Percentiles rank a stretch among this genome's conserved stretches.
phyloP scores from a whole-genome alignment of 2,888 invertebrate species.

The Lasioglossum lativentre region DNA sequence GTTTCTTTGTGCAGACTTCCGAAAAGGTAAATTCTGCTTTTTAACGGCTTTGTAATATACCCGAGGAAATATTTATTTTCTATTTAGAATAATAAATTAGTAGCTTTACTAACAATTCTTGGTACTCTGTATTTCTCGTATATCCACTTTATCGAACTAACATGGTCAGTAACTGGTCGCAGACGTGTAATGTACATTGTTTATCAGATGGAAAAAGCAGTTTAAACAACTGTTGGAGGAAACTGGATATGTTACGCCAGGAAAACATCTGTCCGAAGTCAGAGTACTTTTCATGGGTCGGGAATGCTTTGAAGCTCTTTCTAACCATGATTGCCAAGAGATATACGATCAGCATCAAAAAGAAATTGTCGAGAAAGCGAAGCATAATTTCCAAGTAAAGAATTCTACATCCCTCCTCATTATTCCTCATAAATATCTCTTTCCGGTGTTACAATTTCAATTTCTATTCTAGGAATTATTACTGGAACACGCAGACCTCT shows the following conservation, averaged over 20 bases:
- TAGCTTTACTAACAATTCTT: constrained; percentile 48
- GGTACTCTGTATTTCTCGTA: constrained; percentile 18
- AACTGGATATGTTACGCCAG: constrained; percentile 97
- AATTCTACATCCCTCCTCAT: background rate
- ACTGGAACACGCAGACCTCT: constrained; percentile 96
- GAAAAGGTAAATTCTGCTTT: constrained; percentile 85
- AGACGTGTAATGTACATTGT: constrained; percentile 29
- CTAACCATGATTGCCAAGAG: constrained; percentile 95
- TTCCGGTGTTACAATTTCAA: background rate
- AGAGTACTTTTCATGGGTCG: constrained; percentile 96
- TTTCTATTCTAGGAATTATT: constrained; percentile 89
- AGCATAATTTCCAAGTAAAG: constrained; percentile 93
- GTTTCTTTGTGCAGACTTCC: constrained; percentile 86
- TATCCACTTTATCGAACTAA: background rate
- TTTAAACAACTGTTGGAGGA: constrained; percentile 97
- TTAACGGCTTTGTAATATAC: constrained; percentile 49
- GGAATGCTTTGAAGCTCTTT: constrained; percentile 96
- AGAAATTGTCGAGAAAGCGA: constrained; percentile 94
- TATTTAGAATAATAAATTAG: constrained; percentile 9
- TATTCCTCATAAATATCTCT: background rate
- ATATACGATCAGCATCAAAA: constrained; percentile 98
- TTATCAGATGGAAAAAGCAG: constrained; percentile 94
- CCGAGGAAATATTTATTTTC: constrained; percentile 17
- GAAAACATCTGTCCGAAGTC: constrained; percentile 96
- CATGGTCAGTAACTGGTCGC: background rate